phyloP scores from a whole-genome alignment of 2,797 vertebrate species.

The Halcyon leucocephala region DNA sequence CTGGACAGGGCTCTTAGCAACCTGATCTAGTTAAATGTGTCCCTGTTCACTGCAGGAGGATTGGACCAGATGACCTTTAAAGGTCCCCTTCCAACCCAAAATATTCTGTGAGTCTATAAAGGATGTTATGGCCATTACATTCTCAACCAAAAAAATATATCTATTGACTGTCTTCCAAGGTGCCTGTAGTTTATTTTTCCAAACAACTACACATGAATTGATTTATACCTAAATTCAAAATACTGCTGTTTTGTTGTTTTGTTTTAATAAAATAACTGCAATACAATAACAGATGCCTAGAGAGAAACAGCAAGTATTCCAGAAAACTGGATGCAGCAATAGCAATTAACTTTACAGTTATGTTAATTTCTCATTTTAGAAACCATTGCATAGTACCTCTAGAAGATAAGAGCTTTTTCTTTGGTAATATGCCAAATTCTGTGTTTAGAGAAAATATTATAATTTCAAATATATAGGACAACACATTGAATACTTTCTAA shows the following conservation, averaged over 20 bases:
- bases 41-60: neutral
- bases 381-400: neutral
- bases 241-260: neutral
- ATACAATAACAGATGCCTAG: neutral
- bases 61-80: neutral
- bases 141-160: neutral
- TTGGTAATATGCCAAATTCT: neutral
- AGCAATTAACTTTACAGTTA: neutral
- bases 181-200: neutral
- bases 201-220: neutral
- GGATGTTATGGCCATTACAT: neutral
- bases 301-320: neutral
- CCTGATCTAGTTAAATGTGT: neutral
- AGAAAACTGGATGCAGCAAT: neutral
- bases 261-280: neutral
- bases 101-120: neutral
- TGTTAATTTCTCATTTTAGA: conserved; percentile 13
- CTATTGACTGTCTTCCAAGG: neutral
- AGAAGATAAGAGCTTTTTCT: neutral
- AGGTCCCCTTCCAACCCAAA: neutral
- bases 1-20: neutral
- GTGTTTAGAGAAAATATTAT: neutral
- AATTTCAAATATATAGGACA: neutral
- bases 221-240: neutral
- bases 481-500: neutral